Evolutionary conservation across 2,888 invertebrate genomes (phyloP).

Genomic region (Chymomyza fuscimana): DNA sequence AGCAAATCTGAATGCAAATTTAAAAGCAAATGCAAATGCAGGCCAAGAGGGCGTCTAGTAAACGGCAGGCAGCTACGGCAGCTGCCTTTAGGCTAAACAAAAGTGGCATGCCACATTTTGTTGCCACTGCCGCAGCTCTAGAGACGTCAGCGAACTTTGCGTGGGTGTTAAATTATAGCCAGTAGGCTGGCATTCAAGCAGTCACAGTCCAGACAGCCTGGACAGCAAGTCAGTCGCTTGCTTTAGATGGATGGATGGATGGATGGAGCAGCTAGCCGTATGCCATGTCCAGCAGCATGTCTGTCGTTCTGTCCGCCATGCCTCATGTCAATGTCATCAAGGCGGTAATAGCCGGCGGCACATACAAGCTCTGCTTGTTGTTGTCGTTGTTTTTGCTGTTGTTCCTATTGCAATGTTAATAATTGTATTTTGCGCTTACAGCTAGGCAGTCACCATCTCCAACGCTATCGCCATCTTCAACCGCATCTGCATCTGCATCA

Average conservation of each 20-base stretch:
- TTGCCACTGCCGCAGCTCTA: neutral
- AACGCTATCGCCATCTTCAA: slow-evolving; percentile 16
- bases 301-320: neutral
- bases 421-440: slow-evolving; percentile 57
- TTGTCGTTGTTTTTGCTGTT: slow-evolving; percentile 25
- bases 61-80: neutral
- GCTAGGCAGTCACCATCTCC: slow-evolving; percentile 15
- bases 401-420: slow-evolving; percentile 42
- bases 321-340: slow-evolving; percentile 60
- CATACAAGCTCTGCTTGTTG: slow-evolving; percentile 21
- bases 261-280: neutral
- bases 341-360: slow-evolving; percentile 38
- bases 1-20: slow-evolving; percentile 17
- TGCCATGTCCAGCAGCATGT: slow-evolving; percentile 33
- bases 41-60: slow-evolving; percentile 33
- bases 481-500: neutral
- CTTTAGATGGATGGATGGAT: slow-evolving; percentile 21
- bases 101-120: slow-evolving; percentile 28
- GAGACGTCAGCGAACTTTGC: slow-evolving; percentile 23
- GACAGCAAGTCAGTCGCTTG: slow-evolving; percentile 7
- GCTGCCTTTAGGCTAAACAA: slow-evolving; percentile 1
- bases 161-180: slow-evolving; percentile 72
- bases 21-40: slow-evolving; percentile 35
- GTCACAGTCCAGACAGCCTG: slow-evolving; percentile 1
- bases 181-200: slow-evolving; percentile 34